Evolutionary conservation across 2,888 invertebrate genomes (phyloP), one percentile per base, ranked within the genome.

Genomic region (Diabrotica balteata): DNA sequence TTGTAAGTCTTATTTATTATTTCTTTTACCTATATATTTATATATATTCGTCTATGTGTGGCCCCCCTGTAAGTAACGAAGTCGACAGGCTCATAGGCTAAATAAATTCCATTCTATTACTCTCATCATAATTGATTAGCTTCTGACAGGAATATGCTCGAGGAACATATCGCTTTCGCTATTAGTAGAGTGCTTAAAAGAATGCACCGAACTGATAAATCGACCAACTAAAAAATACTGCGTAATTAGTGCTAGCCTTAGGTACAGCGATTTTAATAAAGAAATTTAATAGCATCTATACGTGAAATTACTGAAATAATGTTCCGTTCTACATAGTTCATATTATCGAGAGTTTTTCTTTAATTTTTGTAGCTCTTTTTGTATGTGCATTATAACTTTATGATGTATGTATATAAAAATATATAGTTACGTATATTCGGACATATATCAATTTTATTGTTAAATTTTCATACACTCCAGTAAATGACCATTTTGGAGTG

Each of bases 201-300:
- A 59, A n/a, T 46, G 58, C 52, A 50, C 32, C 45, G 10, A 64
- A 58, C 46, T 45, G 52, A 64, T 58, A 58, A 51, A 52, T 52
- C 59, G 64, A 45, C 64, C 64, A 52, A 59, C 58, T 58, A 63
- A 64, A 64, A 52, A 64, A 59, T 59, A 52, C 58, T 64, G 44
- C 59, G 53, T 52, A 64, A 64, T 64, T 59, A 52, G 51, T 47
- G 10, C 50, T 58, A 8, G 63, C 63, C 63, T 50, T 51, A 57
- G 22, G 63, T 22, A 51, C n/a, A 57, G 32, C 44, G 8, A 60
- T 54, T 54, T 54, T 44, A 54, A 54, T 54, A 54, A 54, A 54
- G 11, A 54, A 54, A 54, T 11, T 54, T 43, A 54, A 54, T 7
- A 9, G 43, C 54, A 7, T 44, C 11, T 11, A 10, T 42, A 11